Conservation (phyloP, 2,888 invertebrate species). For the Leucophenga montana region DNA sequence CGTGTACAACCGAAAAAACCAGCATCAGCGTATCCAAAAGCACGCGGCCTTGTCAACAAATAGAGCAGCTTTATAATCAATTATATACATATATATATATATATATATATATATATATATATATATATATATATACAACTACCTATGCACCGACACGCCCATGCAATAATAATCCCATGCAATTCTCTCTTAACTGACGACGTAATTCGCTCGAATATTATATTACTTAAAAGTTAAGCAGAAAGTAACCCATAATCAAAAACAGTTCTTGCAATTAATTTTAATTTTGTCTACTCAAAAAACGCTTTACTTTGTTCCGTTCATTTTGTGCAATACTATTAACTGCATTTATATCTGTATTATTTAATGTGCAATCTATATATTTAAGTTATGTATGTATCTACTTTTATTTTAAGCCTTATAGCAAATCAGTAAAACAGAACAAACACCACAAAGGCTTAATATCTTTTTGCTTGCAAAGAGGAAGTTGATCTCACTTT, state of each 20-base stretch:
- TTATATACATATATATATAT: background rate
- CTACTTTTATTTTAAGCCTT: slow-evolving; percentile 40
- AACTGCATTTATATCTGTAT: slow-evolving; percentile 51
- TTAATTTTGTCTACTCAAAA: slow-evolving; percentile 27
- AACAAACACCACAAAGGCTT: slow-evolving; percentile 31
- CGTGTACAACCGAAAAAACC: slow-evolving; percentile 69
- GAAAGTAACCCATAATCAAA: slow-evolving; percentile 23
- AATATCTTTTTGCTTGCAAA: too few species aligned
- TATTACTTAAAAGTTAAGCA: slow-evolving; percentile 17
- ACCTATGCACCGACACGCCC: slow-evolving; percentile 25
- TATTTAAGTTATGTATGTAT: slow-evolving; percentile 51
- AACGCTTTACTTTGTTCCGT: slow-evolving; percentile 27
- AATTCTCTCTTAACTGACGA: background rate
- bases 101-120: background rate
- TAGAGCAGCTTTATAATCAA: slow-evolving; percentile 41
- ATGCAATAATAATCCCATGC: too few species aligned
- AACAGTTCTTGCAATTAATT: slow-evolving; percentile 31
- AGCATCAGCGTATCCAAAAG: slow-evolving; percentile 73
- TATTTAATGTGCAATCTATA: slow-evolving; percentile 58
- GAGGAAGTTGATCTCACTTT: too few species aligned
- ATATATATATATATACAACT: background rate
- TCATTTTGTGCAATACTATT: slow-evolving; percentile 38
- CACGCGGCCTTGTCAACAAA: slow-evolving; percentile 72
- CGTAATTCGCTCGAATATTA: slow-evolving; percentile 1
- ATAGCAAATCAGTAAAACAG: slow-evolving; percentile 49